Evolutionary conservation across 2,888 invertebrate species (phyloP).

Genomic region (Stenichneumon culpator): DNA sequence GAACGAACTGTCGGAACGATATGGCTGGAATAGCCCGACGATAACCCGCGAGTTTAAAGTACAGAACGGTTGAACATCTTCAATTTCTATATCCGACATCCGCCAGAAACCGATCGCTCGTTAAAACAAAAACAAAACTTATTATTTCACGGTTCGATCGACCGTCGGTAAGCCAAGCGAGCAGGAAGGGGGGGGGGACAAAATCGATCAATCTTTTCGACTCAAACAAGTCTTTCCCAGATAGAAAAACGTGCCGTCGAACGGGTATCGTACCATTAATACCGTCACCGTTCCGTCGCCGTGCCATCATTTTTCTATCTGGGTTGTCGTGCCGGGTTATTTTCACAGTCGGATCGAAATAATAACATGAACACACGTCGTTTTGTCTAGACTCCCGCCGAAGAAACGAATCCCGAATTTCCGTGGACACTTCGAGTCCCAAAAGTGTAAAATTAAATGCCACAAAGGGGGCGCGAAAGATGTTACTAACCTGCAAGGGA

Average conservation of each 20-base stretch:
- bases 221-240: background rate
- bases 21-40: background rate
- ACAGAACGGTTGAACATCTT: background rate
- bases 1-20: conserved; percentile 3
- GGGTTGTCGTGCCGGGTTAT: background rate
- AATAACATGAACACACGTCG: background rate
- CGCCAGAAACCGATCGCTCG: background rate
- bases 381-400: background rate
- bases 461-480: background rate
- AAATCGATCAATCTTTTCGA: no score
- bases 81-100: background rate
- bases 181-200: no score
- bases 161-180: no score
- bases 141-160: background rate
- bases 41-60: background rate
- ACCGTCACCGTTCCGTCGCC: no score
- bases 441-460: background rate
- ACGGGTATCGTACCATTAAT: no score
- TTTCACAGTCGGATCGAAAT: background rate
- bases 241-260: no score
- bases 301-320: no score
- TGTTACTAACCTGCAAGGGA: conserved; percentile 20
- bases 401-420: no score
- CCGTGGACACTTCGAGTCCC: no score
- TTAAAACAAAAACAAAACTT: background rate